Percentiles rank a stretch among this genome's conserved stretches.
phyloP scores from a whole-genome alignment of 2,888 invertebrate species.

The Leptinotarsa haldemani region DNA sequence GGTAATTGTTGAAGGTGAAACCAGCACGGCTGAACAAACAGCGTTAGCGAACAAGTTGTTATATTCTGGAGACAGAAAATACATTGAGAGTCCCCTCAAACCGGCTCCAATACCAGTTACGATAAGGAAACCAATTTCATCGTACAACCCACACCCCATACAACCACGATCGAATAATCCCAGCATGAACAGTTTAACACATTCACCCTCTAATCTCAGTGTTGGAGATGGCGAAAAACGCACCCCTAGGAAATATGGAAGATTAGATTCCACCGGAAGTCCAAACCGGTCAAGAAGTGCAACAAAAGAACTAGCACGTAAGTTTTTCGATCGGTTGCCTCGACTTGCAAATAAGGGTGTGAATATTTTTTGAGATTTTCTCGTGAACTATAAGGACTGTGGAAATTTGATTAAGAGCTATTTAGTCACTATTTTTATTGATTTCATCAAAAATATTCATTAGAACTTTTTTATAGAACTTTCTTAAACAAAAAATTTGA shows the following conservation, averaged over 20 bases:
- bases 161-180: constrained; percentile 58
- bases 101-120: constrained; percentile 83
- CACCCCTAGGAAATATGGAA: constrained; percentile 75
- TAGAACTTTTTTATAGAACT: too few species aligned
- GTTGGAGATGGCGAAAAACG: constrained; percentile 67
- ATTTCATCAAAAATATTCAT: too few species aligned
- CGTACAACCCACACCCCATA: constrained; percentile 64
- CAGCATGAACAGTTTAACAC: constrained; percentile 63
- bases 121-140: constrained; percentile 67
- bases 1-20: constrained; percentile 92
- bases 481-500: too few species aligned
- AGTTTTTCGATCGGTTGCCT: constrained; percentile 37
- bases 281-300: constrained; percentile 89
- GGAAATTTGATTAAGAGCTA: too few species aligned
- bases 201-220: constrained; percentile 63
- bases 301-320: constrained; percentile 89
- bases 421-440: too few species aligned
- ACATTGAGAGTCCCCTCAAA: constrained; percentile 86
- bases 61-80: constrained; percentile 90
- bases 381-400: too few species aligned
- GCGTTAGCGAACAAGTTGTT: constrained; percentile 88
- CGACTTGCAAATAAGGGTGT: too few species aligned
- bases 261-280: constrained; percentile 80
- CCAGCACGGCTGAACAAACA: constrained; percentile 82
- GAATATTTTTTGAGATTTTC: too few species aligned